A percentile compares a stretch with the other conserved stretches of the same genome.
These are phyloP conservation scores for Dreissena polymorpha DNA, from an alignment of 1,140 invertebrate genomes.

Conservation along the genomic window DNA sequence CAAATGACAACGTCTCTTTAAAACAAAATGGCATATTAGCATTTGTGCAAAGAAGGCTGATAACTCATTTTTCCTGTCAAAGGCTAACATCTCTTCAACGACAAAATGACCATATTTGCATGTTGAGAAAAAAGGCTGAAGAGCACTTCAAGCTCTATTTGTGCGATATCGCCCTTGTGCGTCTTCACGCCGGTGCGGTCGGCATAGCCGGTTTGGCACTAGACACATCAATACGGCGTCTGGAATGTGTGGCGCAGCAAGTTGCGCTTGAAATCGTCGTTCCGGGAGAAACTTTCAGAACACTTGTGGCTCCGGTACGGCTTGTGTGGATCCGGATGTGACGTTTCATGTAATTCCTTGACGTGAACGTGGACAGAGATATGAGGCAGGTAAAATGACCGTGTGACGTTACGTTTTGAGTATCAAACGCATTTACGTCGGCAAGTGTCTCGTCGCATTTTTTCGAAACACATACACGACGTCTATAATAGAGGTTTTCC, in stretches of 20 bases:
- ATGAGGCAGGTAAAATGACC: conserved; percentile 65
- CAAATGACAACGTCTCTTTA: too few species aligned
- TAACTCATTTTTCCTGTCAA: too few species aligned
- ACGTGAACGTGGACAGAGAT: conserved; percentile 70
- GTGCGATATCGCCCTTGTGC: too few species aligned
- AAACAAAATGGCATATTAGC: too few species aligned
- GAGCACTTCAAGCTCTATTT: too few species aligned
- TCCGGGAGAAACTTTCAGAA: conserved; percentile 86
- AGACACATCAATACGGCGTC: conserved; percentile 68
- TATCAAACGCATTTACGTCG: conserved; percentile 60
- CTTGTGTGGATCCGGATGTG: conserved; percentile 84
- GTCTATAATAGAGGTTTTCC: too few species aligned
- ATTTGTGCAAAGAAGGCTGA: too few species aligned
- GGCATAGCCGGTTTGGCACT: conserved; percentile 70
- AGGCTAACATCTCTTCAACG: too few species aligned
- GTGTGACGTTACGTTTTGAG: conserved; percentile 66
- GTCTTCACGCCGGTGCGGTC: conserved; percentile 68
- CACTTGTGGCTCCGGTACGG: conserved; percentile 82
- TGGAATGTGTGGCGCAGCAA: conserved; percentile 77
- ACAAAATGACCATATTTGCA: too few species aligned
- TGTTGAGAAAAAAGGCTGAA: too few species aligned
- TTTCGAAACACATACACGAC: too few species aligned
- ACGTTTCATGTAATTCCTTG: conserved; percentile 88
- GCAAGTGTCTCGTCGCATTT: conserved; percentile 59
- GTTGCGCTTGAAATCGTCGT: too few species aligned